Evolutionary conservation across 2,797 vertebrate genomes (phyloP), one percentile per base, ranked within the genome.

Genomic region (Chaenodraco wilsoni): DNA sequence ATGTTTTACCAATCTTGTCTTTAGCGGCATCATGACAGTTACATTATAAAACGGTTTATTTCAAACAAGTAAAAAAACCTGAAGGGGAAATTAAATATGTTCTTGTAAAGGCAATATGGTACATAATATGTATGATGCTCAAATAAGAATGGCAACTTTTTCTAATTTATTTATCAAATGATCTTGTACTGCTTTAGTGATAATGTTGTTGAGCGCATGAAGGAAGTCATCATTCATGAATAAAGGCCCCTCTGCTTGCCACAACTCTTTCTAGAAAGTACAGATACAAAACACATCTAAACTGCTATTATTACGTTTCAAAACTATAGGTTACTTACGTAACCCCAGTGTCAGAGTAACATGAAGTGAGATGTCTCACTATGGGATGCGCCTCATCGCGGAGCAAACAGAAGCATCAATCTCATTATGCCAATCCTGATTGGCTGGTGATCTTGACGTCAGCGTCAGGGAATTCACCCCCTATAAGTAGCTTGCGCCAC

Each of bases 1-100:
- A 49, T 52, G 37, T 75, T 69, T 61, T 17, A 44, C 40, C n/a
- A 70, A 54, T 75, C 9, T 50, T 63, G 8, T 58, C 48, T 40
- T 11, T 6, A 65, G 7, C 13, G 9, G 23, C 37, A 40, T 2
- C 44, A 37, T 55, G 12, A 37, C 17, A 23, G 17, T 16, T 21
- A 11, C 40, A 63, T 71, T 23, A 27, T 33, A 17, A 68, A 27
- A 46, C 23, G 31, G 9, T 72, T 23, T 43, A 33, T 33, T 33
- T 33, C 31, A 3, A 15, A 31, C 14, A 52, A n/a, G n/a, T 33
- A 31, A 7, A 37, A 66, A 33, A 49, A 21, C n/a, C 19, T 12
- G 3, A 33, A 56, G 21, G 43, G 55, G 17, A 15, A 21, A 33
- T 16, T 57, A 44, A 23, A 56, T 49, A 15, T 65, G 16, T 56